phyloP scores from a whole-genome alignment of 2,797 vertebrate species.

The Poliocrania exsul region DNA sequence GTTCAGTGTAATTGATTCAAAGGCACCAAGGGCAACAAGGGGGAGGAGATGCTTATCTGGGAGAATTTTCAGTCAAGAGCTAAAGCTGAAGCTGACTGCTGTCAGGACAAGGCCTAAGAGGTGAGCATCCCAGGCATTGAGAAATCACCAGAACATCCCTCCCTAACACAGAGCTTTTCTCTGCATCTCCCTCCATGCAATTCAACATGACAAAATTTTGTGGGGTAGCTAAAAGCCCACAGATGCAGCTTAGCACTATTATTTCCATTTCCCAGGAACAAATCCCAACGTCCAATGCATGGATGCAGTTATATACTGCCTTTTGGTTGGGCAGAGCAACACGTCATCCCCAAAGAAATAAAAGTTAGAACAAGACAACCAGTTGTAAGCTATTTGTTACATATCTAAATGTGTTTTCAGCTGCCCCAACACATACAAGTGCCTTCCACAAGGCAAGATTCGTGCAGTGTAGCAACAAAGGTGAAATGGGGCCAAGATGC shows the following conservation, averaged over 20 bases:
- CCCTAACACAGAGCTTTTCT: not conserved
- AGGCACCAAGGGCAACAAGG: not conserved
- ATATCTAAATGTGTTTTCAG: not conserved
- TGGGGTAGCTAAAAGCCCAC: not conserved
- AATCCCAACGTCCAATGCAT: rapidly evolving
- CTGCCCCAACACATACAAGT: not conserved
- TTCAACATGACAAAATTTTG: not conserved
- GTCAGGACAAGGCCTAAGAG: not conserved
- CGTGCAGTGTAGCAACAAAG: not conserved
- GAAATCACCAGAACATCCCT: not conserved
- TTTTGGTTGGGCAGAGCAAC: not conserved
- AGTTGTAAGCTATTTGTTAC: not conserved
- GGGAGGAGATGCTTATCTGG: not conserved
- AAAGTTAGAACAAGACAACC: not conserved
- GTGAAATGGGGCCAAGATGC: not conserved
- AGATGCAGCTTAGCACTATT: not conserved
- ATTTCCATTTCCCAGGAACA: not conserved
- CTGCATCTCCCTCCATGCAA: not conserved
- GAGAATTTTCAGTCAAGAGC: not conserved
- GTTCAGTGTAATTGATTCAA: not conserved
- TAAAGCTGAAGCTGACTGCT: not conserved
- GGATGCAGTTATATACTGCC: not conserved
- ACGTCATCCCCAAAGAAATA: not conserved
- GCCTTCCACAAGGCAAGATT: not conserved
- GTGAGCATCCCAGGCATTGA: not conserved